Evolutionary conservation across 2,113 vertebrate species (phyloP), one percentile per base, ranked within the genome.

Genomic region (Rhombomys opimus): DNA sequence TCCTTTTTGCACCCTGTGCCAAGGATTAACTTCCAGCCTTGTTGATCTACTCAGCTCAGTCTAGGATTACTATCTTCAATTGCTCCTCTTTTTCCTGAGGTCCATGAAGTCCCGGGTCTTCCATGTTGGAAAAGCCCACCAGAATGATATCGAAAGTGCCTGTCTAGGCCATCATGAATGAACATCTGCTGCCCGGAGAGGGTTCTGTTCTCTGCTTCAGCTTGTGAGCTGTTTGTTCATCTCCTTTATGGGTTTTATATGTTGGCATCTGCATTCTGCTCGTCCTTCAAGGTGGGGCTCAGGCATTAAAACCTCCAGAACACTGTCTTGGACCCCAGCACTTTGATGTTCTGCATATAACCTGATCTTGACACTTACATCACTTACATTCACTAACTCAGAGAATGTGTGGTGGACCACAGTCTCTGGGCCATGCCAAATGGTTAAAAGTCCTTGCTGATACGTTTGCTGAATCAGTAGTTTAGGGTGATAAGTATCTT

Each of bases 391-490:
- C n/a, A n/a, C n/a, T n/a, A n/a, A 65, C 84, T 91, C 91, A 54
- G 87, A 85, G 85, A 91, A 32, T 50, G 20, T 54, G 8, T 3
- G 13, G 0, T 90, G 46, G 41, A 2, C n/a, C 52, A 86, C 27
- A 67, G 38, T 73, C 30, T 72, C 57, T 59, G 10, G 20, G 76
- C 41, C 91, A 59, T 0, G 35, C 10, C 52, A 61, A 67, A 54
- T 91, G 38, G 85, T 8, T 91, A 17, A 87, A 91, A 72, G 84
- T 96, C 92, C 25, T 93, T 92, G 76, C 61, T 70, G 30, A 54
- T 92, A 46, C 59, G 32, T 84, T 94, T 93, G 22, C 15, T 85
- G 7, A 20, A 52, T 93, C 41, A 80, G n/a, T 65, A 87, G 30
- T 84, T 32, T 52, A 63, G 41, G 59, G 14, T 77, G 52, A 8